phyloP scores from a whole-genome alignment of 2,113 vertebrate species.

The Nothocercus nigrocapillus region DNA sequence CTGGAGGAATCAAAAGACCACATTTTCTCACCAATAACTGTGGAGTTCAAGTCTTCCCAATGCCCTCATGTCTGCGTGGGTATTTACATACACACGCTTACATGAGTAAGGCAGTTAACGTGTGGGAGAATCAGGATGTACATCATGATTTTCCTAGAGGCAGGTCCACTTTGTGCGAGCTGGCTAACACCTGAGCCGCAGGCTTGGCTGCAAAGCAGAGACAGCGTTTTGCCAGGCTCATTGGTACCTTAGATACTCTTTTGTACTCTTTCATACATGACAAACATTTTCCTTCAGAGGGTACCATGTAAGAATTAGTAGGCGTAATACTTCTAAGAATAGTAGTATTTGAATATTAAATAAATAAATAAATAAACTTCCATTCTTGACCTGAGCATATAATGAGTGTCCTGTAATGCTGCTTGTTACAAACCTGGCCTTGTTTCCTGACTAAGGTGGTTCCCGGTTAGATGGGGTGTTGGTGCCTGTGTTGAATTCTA shows the following conservation, averaged over 20 bases:
- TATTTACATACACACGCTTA: not conserved
- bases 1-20: not conserved
- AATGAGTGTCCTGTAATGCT: not conserved
- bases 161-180: not conserved
- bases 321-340: not conserved
- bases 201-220: not conserved
- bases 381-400: not conserved
- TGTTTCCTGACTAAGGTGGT: not conserved
- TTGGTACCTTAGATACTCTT: not conserved
- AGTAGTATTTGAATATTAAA: not conserved
- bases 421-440: not conserved
- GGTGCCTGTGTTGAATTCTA: not conserved
- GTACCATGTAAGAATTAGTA: not conserved
- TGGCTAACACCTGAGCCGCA: not conserved
- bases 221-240: not conserved
- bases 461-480: not conserved
- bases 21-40: not conserved
- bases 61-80: too few relatives aligned
- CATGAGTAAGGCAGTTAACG: not conserved
- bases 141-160: not conserved
- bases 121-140: not conserved
- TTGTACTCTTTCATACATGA: not conserved
- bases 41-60: not conserved
- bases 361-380: not conserved
- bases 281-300: not conserved